Base-by-base conservation (phyloP, 2,113 vertebrate genomes). In the Motacilla alba region DNA sequence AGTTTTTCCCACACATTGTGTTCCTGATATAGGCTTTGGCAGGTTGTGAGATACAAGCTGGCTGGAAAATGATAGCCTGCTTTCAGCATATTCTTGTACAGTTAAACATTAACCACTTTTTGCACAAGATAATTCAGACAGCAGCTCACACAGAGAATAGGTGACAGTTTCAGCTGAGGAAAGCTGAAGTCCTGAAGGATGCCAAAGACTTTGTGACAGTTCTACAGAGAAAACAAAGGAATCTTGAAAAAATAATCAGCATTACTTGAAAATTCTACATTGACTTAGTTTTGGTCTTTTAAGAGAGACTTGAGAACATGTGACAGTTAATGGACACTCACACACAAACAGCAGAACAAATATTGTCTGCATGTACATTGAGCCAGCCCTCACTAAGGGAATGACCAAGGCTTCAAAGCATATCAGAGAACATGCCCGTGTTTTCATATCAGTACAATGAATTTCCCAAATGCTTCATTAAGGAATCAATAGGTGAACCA, bases 1-100 rank as follows among this genome's bases (percentile, higher is more conserved):
- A 92, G 44, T 75, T 95, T 91, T 96, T 90, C 92, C 93, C 92
- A 96, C 88, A 87, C 73, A 92, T 58, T 7, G 5, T 72, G 56
- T 43, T 81, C 83, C 76, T 28, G n/a, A 92, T 93, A 93, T 0
- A 83, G 88, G n/a, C 49, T 90, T 92, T 90, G 73, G 86, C 86
- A 95, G 88, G 90, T 95, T 93, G 69, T 0, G 0, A 94, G 92
- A 92, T 94, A 89, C 0, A 6, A 58, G 76, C 77, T 94, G 86
- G 85, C 79, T 92, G 49, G 86, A 89, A 96, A 92, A 83, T 4
- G 46, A 92, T 41, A 90, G 83, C 80, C 64, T 78, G 86, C 72
- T 96, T 94, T 96, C 94, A 84, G 41, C 58, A 87, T 75, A 64
- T 39, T 39, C 79, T 81, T 68, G 41, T 49, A 24, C 58, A 78